Base-by-base conservation (phyloP, 2,888 invertebrate genomes). In the Lagria hirta region DNA sequence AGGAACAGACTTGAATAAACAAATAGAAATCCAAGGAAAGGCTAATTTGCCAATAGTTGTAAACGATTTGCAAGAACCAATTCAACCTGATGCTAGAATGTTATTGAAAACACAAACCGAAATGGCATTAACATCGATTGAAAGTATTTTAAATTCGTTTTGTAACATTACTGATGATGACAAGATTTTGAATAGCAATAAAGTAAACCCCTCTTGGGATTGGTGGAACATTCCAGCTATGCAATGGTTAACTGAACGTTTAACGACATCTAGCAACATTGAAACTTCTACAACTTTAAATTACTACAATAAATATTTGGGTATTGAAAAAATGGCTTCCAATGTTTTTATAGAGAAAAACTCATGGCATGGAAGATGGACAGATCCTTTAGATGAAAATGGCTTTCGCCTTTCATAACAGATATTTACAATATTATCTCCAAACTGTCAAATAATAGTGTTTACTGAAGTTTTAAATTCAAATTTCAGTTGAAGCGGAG, bases 351-450 rank as follows among this genome's bases (percentile, higher is more conserved):
- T n/a, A n/a, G n/a, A n/a, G 51, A 71, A 72, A 53, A 53, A 60
- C 23, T 68, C 70, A 6, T 73, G 73, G 73, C 72, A 73, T 41
- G 55, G 61, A 13, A 71, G 72, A 48, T 73, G 73, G 73, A 71
- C 64, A 1, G 70, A 71, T 24, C 54, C 51, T 33, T 52, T 62
- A 49, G 14, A 17, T 5, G 2, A 29, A n/a, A n/a, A n/a, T n/a
- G n/a, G n/a, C n/a, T n/a, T n/a, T n/a, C 6, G 42, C 21, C 1
- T 15, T 35, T 22, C 29, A 43, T 12, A 23, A 28, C 23, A 26
- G 20, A n/a, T 26, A 40, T 17, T 11, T 40, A 2, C 32, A 27
- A 2, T 6, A 26, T 10, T 33, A 42, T 21, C 6, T 43, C 8
- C 34, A 43, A 22, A 43, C 34, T 23, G 16, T 43, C n/a, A 27